Evolutionary conservation across 2,797 vertebrate species (phyloP), one percentile per base, ranked within the genome.

Genomic region (Tauraco hartlaubi): DNA sequence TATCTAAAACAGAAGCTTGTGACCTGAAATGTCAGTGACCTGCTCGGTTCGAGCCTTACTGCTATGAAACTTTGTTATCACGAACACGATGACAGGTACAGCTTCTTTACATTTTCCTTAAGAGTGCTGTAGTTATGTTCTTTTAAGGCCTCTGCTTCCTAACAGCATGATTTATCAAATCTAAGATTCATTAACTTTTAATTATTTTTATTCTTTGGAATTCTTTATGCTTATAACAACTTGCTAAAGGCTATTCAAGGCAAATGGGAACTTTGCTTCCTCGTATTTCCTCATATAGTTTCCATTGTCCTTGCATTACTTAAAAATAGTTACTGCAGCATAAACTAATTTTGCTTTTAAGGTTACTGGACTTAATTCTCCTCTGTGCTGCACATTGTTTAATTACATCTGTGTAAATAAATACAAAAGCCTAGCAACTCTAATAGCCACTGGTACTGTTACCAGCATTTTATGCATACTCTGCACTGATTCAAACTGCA

Each of bases 101-200:
- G 26, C 22, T 63, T 67, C 21, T 67, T 75, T 55, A 55, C 6
- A 21, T 48, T 79, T 73, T 68, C 71, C 43, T 96, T 62, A 82
- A 49, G 39, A 94, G 61, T 54, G 18, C 51, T 92, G 63, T 76
- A 75, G 41, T 67, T 83, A 63, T 66, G 33, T 15, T 94, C 74
- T 91, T 93, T 78, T 78, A 76, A 68, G 37, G 52, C 21, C 66
- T 86, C 86, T 89, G 80, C 54, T 89, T 96, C 75, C 54, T 73
- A 84, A 80, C 7, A 2, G 22, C 13, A 55, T 28, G 43, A 91
- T 90, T 88, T 88, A 83, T 83, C 26, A 90, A 72, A 77, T 37
- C 29, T 43, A 80, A 61, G 26, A 89, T 63, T 76, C 66, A 84
- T 97, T 96, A 97, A 95, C 67, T 85, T 95, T 81, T 90, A 93